Conservation (phyloP, 2,888 invertebrate genomes). For the Adelphocoris suturalis region DNA sequence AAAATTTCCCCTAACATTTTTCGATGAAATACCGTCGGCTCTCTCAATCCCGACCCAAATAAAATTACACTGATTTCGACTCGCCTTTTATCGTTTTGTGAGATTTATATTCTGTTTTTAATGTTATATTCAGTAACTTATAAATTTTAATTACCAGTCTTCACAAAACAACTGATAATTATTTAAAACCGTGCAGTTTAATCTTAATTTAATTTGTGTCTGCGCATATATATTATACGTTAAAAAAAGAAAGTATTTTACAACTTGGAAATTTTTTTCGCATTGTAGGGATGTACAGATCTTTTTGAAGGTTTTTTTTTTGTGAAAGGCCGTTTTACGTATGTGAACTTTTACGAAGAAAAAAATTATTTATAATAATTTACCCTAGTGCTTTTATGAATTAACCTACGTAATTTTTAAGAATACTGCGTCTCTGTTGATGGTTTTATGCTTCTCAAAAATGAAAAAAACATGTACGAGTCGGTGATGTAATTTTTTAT, state of each 20-base stretch:
- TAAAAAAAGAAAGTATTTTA: not conserved
- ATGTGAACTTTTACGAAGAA: conserved; percentile 30
- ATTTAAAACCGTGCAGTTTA: not conserved
- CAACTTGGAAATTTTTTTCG: not conserved
- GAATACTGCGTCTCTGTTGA: conserved; percentile 40
- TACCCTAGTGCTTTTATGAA: conserved; percentile 44
- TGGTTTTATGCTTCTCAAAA: conserved; percentile 49
- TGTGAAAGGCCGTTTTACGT: conserved; percentile 5
- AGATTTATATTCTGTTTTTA: not conserved
- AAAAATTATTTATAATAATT: conserved; percentile 16
- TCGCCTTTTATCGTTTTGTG: too few relatives aligned
- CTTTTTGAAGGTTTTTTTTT: conserved; percentile 26
- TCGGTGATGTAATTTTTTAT: conserved; percentile 23
- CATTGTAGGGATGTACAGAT: conserved; percentile 37
- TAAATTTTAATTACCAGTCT: not conserved
- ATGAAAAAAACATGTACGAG: not conserved
- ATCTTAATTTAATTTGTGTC: not conserved
- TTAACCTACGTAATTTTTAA: conserved; percentile 49
- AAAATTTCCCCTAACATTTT: too few relatives aligned
- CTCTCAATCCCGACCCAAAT: too few relatives aligned
- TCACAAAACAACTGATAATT: not conserved
- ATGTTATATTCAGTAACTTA: not conserved
- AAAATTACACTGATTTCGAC: too few relatives aligned
- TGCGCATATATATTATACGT: too few relatives aligned
- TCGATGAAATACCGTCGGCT: too few relatives aligned